A percentile compares a stretch with the other conserved stretches of the same genome.
Evolutionary conservation across 2,888 invertebrate species (phyloP).

Genomic region (Belgica antarctica): DNA sequence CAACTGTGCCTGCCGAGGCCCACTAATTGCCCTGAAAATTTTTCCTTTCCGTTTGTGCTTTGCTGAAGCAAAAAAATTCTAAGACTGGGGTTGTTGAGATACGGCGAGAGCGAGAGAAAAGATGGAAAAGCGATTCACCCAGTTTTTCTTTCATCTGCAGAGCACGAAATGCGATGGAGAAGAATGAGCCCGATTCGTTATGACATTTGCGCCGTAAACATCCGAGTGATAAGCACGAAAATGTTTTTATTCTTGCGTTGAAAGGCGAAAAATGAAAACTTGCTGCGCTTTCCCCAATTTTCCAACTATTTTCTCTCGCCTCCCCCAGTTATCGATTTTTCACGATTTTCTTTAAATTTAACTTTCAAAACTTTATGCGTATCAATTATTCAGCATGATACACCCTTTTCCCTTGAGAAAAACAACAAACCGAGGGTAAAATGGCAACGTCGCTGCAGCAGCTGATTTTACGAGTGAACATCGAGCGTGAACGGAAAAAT

Average conservation of each 20-base stretch:
- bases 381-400: constrained; percentile 23
- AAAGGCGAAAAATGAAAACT: constrained; percentile 9
- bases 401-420: constrained; percentile 42
- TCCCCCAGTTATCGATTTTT: constrained; percentile 36
- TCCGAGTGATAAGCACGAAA: constrained; percentile 25
- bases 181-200: constrained; percentile 4
- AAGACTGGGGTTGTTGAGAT: not conserved
- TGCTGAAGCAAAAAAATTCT: too few relatives aligned
- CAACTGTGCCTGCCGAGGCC: not conserved
- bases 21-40: not conserved
- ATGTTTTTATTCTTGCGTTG: too few relatives aligned
- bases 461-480: constrained; percentile 32
- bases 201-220: constrained; percentile 44
- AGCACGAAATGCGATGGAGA: constrained; percentile 4
- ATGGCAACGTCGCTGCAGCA: constrained; percentile 32
- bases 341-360: not conserved
- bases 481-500: not conserved
- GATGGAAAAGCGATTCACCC: constrained; percentile 23
- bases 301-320: constrained; percentile 16
- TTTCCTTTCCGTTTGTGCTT: too few relatives aligned
- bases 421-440: not conserved
- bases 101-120: not conserved
- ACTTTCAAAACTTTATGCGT: constrained; percentile 32
- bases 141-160: constrained; percentile 19
- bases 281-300: constrained; percentile 21